Conservation (phyloP, 2,113 vertebrate genomes). For the Hyaena hyaena region DNA sequence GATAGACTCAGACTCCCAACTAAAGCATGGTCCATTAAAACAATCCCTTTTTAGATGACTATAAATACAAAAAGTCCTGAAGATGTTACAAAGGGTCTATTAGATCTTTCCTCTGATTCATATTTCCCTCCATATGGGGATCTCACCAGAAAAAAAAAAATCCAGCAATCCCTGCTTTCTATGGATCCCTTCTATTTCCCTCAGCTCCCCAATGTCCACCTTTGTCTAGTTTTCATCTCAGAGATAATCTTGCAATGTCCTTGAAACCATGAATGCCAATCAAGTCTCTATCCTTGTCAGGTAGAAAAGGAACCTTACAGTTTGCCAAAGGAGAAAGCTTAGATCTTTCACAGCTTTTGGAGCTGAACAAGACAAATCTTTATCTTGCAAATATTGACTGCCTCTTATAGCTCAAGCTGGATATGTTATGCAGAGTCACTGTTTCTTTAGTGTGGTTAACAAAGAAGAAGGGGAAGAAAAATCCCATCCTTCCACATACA, state of each 20-base stretch:
- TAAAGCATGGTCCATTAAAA: not conserved
- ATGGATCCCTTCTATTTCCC: not conserved
- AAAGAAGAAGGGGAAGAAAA: not conserved
- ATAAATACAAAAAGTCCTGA: not conserved
- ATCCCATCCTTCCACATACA: not conserved
- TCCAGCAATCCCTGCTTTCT: not conserved
- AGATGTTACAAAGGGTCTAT: not conserved
- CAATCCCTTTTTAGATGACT: not conserved
- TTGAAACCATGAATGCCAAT: not conserved
- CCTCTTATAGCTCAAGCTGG: not conserved
- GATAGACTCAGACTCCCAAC: not conserved
- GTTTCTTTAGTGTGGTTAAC: not conserved
- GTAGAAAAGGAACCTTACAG: not conserved
- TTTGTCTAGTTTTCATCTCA: not conserved
- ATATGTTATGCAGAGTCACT: not conserved
- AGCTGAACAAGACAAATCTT: not conserved
- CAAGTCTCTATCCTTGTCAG: not conserved
- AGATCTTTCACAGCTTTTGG: not conserved
- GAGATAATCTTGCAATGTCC: not conserved
- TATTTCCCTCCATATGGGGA: not conserved
- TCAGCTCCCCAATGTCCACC: not conserved
- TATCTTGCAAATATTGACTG: not conserved
- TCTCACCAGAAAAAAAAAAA: not conserved
- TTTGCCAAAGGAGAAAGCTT: not conserved
- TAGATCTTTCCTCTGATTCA: not conserved